phyloP scores from a whole-genome alignment of 30 jellyfish, hydroid and myxozoan species.

The Aurelia aurita complex sp. Pacific region DNA sequence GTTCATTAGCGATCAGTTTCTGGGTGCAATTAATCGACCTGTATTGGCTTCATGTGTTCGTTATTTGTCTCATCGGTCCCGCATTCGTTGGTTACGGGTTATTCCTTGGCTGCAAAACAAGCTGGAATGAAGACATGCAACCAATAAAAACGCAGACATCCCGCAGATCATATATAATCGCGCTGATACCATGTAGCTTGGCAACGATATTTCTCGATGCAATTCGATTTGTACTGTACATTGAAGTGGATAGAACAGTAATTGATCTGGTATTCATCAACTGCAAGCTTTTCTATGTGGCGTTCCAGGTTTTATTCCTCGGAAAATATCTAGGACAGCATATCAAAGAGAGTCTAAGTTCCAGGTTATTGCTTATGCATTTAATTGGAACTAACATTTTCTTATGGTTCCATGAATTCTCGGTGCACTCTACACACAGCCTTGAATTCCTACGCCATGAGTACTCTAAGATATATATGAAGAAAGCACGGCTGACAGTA shows the following conservation, averaged over 20 bases:
- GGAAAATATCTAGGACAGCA: constrained; percentile 44
- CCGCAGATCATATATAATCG: constrained; percentile 53
- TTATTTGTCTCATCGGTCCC: constrained; percentile 37
- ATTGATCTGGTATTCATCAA: constrained; percentile 40
- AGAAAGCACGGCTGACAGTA: constrained; percentile 23
- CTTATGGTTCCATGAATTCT: constrained; percentile 62
- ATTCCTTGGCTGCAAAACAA: constrained; percentile 39
- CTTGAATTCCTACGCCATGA: constrained; percentile 26
- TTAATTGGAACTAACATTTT: constrained; percentile 59
- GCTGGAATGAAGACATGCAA: constrained; percentile 37
- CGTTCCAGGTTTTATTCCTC: constrained; percentile 52
- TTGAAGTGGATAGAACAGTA: constrained; percentile 27
- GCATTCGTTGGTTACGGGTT: constrained; percentile 40
- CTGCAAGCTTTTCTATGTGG: constrained; percentile 51
- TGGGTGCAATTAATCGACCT: constrained; percentile 52
- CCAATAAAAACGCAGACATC: constrained; percentile 8
- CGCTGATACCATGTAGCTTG: constrained; percentile 49
- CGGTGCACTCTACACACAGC: constrained; percentile 50
- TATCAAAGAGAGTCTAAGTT: constrained; percentile 28
- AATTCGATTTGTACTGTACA: constrained; percentile 42
- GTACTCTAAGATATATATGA: not conserved
- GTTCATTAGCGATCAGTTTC: constrained; percentile 54
- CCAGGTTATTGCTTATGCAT: constrained; percentile 57
- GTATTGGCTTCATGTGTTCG: constrained; percentile 43
- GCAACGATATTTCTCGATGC: constrained; percentile 54